Evolutionary conservation across 2,888 invertebrate genomes (phyloP), one percentile per base, ranked within the genome.

Genomic region (Idaea straminata): DNA sequence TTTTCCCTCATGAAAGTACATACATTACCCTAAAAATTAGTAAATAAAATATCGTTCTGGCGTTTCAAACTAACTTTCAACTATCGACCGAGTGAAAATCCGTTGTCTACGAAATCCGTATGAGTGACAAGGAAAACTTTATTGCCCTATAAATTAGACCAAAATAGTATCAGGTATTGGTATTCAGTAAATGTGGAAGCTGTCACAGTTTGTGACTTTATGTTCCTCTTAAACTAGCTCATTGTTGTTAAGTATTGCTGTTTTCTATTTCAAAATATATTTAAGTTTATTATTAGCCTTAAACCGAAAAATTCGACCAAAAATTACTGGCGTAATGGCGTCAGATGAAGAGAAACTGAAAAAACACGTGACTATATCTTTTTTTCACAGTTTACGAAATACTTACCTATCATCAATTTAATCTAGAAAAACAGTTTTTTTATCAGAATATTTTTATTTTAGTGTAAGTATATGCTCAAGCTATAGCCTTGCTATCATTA

Each of bases 61-160:
- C 3, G 25, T 25, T 25, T 25, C 25, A 25, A 1, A 25, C 3
- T 25, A 25, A 47, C 7, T 47, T 7, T 47, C 10, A 47, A 7
- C 47, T 47, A 10, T 47, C 47, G 10, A 10, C 47, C 47, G 47
- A 47, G 7, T 10, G 10, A 47, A 47, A 47, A 47, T 47, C 47
- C 7, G 47, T 13, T 13, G 47, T 13, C 47, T 4, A 10, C 13
- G 3, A 15, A 15, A 59, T 59, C 58, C 58, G 81, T 70, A 75
- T 85, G 89, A 92, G 91, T 92, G 92, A 92, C 92, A 92, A 89
- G 88, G 87, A 83, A 89, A 89, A 90, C 83, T 92, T 92, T 92
- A 92, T 89, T 79, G 87, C 83, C 82, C 87, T 84, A 88, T 92
- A 91, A 92, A 92, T 89, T 88, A 84, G 82, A 83, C 87, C 83